Conservation (phyloP, 1,140 invertebrate genomes). For the Pachypeltis micranthus region DNA sequence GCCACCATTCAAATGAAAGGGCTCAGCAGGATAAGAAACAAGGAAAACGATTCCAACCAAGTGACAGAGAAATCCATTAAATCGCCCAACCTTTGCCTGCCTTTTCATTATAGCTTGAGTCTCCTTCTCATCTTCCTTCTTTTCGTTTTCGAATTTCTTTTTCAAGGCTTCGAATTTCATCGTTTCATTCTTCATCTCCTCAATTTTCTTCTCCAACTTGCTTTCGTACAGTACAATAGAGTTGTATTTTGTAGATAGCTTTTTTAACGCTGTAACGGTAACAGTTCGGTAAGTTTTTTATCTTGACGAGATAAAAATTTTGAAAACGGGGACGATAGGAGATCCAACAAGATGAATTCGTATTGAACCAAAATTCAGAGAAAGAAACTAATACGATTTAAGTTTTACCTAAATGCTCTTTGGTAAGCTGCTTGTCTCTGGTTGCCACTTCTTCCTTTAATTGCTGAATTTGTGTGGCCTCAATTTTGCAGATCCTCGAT, state of each 20-base stretch:
- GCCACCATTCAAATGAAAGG: too few species aligned
- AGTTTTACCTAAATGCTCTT: constrained; percentile 5
- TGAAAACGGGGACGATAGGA: too few species aligned
- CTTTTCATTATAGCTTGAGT: background rate
- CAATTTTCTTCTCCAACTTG: background rate
- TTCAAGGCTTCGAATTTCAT: background rate
- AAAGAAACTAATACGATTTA: too few species aligned
- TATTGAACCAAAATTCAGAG: too few species aligned
- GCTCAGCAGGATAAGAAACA: too few species aligned
- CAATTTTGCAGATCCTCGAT: background rate
- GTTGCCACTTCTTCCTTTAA: constrained; percentile 10
- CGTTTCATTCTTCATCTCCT: background rate
- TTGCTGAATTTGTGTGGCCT: constrained; percentile 3
- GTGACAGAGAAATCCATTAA: too few species aligned
- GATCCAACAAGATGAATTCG: too few species aligned
- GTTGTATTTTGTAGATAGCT: background rate
- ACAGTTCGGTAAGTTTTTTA: too few species aligned
- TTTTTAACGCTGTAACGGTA: constrained; percentile 3
- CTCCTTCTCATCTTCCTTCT: background rate
- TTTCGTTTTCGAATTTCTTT: background rate
- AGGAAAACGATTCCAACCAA: too few species aligned
- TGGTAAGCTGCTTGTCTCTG: background rate
- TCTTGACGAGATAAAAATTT: too few species aligned
- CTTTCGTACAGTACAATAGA: background rate
- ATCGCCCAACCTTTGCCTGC: background rate